Conservation (phyloP, 2,113 vertebrate genomes). For the Aythya baeri region DNA sequence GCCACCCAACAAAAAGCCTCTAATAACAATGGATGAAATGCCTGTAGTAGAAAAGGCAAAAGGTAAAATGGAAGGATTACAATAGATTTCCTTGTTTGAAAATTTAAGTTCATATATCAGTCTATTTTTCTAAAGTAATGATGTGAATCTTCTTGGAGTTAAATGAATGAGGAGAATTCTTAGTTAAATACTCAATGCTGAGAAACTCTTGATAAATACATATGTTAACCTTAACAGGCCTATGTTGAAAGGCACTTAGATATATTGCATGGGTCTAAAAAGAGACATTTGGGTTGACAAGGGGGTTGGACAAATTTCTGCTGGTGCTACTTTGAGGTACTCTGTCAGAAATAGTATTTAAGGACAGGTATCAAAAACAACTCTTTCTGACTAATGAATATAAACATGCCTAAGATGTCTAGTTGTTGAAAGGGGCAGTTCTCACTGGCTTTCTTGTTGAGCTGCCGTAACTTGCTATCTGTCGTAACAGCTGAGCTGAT, state of each 20-base stretch:
- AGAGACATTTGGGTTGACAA: background rate
- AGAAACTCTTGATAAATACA: background rate
- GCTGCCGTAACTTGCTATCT: background rate
- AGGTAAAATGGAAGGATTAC: constrained; percentile 77
- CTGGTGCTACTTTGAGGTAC: background rate
- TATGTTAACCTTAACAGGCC: background rate
- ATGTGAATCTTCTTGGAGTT: background rate
- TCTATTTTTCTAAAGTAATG: background rate
- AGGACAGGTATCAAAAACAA: background rate
- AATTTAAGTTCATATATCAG: background rate
- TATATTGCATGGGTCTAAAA: background rate
- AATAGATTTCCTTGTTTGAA: background rate
- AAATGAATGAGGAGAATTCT: background rate
- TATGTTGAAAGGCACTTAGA: background rate
- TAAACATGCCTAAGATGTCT: background rate
- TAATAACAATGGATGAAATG: constrained; percentile 86
- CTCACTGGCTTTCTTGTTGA: background rate
- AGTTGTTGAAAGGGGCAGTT: background rate
- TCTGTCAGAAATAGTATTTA: background rate
- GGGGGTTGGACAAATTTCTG: background rate
- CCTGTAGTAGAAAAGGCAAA: constrained; percentile 88
- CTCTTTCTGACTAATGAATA: background rate
- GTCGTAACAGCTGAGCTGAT: rapidly evolving
- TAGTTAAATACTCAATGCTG: background rate
- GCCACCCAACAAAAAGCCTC: constrained; percentile 95